Evolutionary conservation across 2,797 vertebrate species (phyloP).

Genomic region (Eospalax fontanierii): DNA sequence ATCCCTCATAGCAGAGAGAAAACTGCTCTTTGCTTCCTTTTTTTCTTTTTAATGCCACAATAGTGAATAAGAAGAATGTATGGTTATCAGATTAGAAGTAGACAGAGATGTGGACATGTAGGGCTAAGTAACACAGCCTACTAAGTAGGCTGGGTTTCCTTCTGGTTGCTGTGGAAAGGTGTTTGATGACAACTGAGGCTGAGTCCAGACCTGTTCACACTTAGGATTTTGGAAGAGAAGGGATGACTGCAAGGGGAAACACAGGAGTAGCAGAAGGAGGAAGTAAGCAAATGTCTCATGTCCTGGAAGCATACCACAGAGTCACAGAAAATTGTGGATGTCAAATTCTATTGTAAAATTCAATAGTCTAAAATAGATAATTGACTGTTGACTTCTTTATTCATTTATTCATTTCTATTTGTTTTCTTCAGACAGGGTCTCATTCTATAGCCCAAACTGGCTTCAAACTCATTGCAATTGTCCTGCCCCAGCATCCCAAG

Average conservation of each 20-base stretch:
- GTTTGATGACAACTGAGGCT: neutral
- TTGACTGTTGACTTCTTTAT: neutral
- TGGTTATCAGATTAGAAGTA: neutral
- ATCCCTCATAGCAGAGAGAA: too few species aligned
- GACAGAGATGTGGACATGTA: neutral
- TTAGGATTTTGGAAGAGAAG: neutral
- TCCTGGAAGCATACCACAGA: too few species aligned
- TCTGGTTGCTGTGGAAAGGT: neutral
- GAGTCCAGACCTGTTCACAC: neutral
- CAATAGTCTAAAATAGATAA: neutral
- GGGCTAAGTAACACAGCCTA: accelerated
- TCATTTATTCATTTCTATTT: neutral
- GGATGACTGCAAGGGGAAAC: neutral
- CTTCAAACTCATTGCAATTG: neutral
- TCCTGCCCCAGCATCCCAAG: neutral
- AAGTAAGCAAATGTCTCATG: neutral
- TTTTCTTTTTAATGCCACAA: too few species aligned
- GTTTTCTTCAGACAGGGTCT: neutral
- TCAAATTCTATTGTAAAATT: neutral
- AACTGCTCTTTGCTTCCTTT: too few species aligned
- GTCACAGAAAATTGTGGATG: too few species aligned
- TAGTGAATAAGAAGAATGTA: neutral
- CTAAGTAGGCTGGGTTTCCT: neutral
- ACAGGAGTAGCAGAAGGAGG: neutral
- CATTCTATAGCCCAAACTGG: neutral